Conservation (phyloP, 2,797 vertebrate species). For the Phrynocephalus guinanensis region DNA sequence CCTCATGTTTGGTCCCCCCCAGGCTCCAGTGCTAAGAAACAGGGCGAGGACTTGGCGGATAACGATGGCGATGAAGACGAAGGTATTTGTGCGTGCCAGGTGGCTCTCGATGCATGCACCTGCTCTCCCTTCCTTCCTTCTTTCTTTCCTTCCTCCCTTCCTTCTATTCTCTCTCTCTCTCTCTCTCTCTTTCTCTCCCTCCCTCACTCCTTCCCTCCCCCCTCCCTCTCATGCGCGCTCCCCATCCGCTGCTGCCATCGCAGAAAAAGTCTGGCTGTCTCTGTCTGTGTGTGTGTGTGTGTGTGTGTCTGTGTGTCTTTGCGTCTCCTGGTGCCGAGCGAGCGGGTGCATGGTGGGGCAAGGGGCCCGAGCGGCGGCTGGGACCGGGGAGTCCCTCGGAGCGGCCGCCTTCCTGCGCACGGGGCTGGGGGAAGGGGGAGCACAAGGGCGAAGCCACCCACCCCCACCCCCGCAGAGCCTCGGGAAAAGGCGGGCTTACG, state of each 20-base stretch:
- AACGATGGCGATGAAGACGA: constrained; percentile 99
- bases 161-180: background rate
- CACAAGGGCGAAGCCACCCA: background rate
- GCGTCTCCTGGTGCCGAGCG: constrained; percentile 45
- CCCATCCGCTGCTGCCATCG: constrained; percentile 73
- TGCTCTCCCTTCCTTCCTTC: constrained; percentile 40
- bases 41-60: constrained; percentile 99
- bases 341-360: constrained; percentile 47
- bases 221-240: constrained; percentile 53
- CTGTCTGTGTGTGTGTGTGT: constrained; percentile 57
- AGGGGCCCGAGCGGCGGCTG: background rate
- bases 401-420: background rate
- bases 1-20: constrained; percentile 88
- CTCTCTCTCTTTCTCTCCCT: constrained; percentile 45
- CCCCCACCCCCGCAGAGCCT: too few relatives aligned
- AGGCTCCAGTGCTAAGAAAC: constrained; percentile 99
- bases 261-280: constrained; percentile 61
- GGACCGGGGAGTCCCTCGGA: too few relatives aligned
- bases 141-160: background rate
- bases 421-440: background rate
- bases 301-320: background rate
- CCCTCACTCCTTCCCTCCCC: background rate
- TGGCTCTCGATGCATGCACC: constrained; percentile 79
- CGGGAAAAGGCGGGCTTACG: too few relatives aligned
- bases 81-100: constrained; percentile 96